Evolutionary conservation across 1,140 invertebrate genomes (phyloP), one percentile per base, ranked within the genome.

Genomic region (Drosophila eugracilis): DNA sequence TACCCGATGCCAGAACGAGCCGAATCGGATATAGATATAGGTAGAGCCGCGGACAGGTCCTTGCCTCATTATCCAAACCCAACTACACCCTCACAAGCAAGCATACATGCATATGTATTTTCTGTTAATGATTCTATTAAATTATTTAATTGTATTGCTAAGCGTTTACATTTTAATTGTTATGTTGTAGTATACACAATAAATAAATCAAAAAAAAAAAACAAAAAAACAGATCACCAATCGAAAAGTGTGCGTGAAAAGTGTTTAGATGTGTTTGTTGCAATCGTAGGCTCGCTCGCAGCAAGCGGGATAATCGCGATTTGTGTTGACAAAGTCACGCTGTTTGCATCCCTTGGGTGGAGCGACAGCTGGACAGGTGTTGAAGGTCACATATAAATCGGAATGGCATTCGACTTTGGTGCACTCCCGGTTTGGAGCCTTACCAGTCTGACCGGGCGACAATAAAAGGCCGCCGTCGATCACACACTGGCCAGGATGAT

Each of bases 51-150:
- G 10, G 9, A 15, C 57, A 65, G 24, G 26, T 62, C 59, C 59
- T 39, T 42, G 59, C 36, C 36, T 30, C 45, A 52, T 10, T 28
- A 65, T 49, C 28, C 63, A 34, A 34, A 24, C 42, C 63, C 60
- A 26, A 73, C 34, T 62, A 52, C 30, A 52, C 30, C 30, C 52
- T 39, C 45, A 63, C 30, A 50, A 42, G 45, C 28, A 74, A 41
- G 70, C 55, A 57, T 66, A 73, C 62, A 58, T 63, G 63, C 52
- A 58, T 72, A 76, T 57, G 73, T 76, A 70, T 60, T 86, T 88
- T 81, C 78, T 86, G 83, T 86, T 86, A 86, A 88, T 78, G 83
- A 88, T 88, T 86, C 80, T 86, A 86, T 86, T 86, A 88, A 86
- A 86, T 86, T 86, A 86, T 86, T 86, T 86, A 78, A 86, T 86